Evolutionary conservation across 1,140 invertebrate species (phyloP), one percentile per base, ranked within the genome.

Genomic region (Drosophila ambigua): DNA sequence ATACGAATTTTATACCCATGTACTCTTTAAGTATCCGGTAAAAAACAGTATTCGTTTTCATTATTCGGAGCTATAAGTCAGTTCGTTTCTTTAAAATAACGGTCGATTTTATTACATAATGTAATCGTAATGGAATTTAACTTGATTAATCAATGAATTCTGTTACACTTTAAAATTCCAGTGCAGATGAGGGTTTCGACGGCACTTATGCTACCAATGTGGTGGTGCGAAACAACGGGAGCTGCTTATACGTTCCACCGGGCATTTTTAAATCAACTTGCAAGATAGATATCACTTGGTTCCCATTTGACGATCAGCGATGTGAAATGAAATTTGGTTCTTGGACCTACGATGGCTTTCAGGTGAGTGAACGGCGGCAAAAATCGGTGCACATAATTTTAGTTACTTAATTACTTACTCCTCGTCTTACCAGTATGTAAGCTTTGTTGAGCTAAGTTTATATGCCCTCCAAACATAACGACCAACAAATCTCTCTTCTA

Each of bases 191-290:
- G 93, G 97, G 96, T 76, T 99, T 99, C 93, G 98, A 99, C 93
- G 97, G 97, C 76, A 99, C 98, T 55, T 99, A 97, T 93, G 97
- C 97, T 72, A 99, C 98, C 65, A 99, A 99, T 93, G 97, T 99
- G 91, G 97, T 99, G 64, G 97, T 99, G 55, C 95, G 95, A 78
- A 96, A 96, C 93, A 98, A 98, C 93, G 99, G 98, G 65, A 97
- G 96, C 89, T 98, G 98, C 93, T 94, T 97, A 65, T 99, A 99
- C 94, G 97, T 99, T 88, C 98, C 98, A 64, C 98, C 98, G 82
- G 96, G 96, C 9, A 97, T 97, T 61, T 97, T 97, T 90, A 95
- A 96, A 43, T 97, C 96, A 13, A 97, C 96, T 2, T 98, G 97
- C 83, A 96, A 97, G 91, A 97, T 97, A 71, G 97, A 98, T 90